Percentiles rank a stretch among this genome's conserved stretches.
Conservation (phyloP, 2,888 invertebrate genomes). For the Cephalotes varians region DNA sequence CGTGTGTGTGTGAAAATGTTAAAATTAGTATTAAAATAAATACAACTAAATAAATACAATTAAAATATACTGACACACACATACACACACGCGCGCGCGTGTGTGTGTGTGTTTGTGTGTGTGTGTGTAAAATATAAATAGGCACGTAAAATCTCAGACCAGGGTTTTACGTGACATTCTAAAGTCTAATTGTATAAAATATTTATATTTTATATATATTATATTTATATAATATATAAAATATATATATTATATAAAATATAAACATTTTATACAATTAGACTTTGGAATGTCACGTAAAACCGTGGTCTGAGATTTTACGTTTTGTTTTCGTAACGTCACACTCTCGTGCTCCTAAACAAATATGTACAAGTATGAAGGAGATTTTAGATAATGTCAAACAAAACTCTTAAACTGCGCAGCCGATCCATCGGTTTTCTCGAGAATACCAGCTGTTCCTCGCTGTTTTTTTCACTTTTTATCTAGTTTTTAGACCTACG, state of each 20-base stretch:
- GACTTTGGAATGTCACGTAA: neutral
- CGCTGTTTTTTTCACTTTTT: constrained; percentile 32
- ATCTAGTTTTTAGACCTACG: constrained; percentile 38
- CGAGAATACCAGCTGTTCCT: constrained; percentile 1
- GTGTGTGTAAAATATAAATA: no score
- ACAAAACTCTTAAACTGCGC: constrained; percentile 7
- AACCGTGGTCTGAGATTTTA: neutral
- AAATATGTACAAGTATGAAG: neutral
- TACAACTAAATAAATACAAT: no score
- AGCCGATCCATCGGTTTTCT: constrained; percentile 28
- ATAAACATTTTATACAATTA: neutral
- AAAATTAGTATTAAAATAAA: no score
- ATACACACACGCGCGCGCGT: no score
- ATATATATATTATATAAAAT: constrained; percentile 1
- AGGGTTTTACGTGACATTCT: neutral
- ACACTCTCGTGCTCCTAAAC: constrained; percentile 14
- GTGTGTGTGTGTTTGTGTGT: no score
- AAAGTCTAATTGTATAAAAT: neutral
- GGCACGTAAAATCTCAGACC: neutral
- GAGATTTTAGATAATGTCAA: constrained; percentile 23
- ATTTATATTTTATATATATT: no score
- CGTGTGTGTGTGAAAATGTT: neutral
- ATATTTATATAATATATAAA: neutral
- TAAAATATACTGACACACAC: no score
- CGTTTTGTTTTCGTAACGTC: constrained; percentile 7